These are phyloP conservation scores for Himalopsyche phryganea DNA, from an alignment of 1,140 invertebrate species.

Conservation along the genomic window DNA sequence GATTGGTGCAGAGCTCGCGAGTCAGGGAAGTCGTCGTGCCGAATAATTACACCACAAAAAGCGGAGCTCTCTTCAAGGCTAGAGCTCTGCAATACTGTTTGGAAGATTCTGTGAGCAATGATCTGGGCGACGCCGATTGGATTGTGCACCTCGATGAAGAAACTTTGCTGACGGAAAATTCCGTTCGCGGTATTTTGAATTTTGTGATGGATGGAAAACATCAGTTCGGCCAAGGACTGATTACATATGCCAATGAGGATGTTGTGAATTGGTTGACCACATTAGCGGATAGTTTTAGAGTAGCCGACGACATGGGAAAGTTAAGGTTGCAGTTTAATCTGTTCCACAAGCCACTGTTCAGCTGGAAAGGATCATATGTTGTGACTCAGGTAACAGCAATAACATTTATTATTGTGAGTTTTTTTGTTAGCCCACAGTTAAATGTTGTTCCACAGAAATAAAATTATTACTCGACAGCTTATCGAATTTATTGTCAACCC, in stretches of 20 bases:
- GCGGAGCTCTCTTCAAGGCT: conserved; percentile 91
- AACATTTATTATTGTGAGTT: too few species aligned
- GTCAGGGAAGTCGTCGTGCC: conserved; percentile 87
- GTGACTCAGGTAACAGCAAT: conserved; percentile 80
- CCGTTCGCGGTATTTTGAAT: conserved; percentile 87
- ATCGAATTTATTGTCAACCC: too few species aligned
- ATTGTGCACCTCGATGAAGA: conserved; percentile 98
- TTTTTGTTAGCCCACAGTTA: too few species aligned
- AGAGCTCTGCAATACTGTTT: conserved; percentile 94
- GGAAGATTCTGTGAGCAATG: conserved; percentile 80
- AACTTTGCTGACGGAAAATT: conserved; percentile 90
- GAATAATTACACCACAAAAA: conserved; percentile 77
- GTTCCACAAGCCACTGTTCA: conserved; percentile 94
- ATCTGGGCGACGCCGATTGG: conserved; percentile 88
- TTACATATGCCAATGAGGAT: conserved; percentile 96
- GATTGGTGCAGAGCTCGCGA: conserved; percentile 67
- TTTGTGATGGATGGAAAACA: conserved; percentile 94
- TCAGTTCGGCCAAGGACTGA: conserved; percentile 95
- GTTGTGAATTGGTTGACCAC: conserved; percentile 97
- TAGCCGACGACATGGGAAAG: conserved; percentile 97
- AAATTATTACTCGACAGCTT: too few species aligned
- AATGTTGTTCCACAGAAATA: too few species aligned
- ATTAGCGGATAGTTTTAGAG: conserved; percentile 91
- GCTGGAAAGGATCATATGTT: conserved; percentile 97
- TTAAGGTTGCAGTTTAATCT: conserved; percentile 87